Base-by-base conservation (phyloP, 2,113 vertebrate genomes). In the Notarius lentiginosus region DNA sequence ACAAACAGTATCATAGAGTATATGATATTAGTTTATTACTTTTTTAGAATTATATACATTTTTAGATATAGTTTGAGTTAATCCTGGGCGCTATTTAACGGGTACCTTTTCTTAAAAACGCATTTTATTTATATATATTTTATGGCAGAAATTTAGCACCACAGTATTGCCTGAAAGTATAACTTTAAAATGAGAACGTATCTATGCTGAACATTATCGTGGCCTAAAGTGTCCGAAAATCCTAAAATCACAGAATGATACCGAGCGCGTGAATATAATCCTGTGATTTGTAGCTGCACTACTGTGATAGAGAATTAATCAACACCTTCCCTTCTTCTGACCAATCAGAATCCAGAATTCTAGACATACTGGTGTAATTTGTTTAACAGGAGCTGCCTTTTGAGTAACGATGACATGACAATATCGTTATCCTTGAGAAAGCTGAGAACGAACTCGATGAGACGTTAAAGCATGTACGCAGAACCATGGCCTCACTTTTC, bases 371-470 rank as follows among this genome's bases (percentile, higher is more conserved):
- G 34, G 15, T 72, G 8, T 72, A 2, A 72, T 20, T 6, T 41
- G 15, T 72, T 72, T 9, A 72, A 47, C 6, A 70, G 30, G 1
- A 70, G n/a, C 65, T 68, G 20, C 61, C 24, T 2, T 63, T 0
- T 63, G 65, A 15, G 65, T 30, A 68, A 30, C 30, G 15, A 27
- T 63, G 22, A n/a, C n/a, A 24, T 63, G 22, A 63, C 61, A 10
- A 2, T 30, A 68, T 41, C 41, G 41, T 41, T 41, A 41, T 41
- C 41, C 41, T 41, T 41, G 41, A 41, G 41, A 41, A 41, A 41
- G 41, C 41, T 41, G 41, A 86, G 85, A 58, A 79, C 53, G 61
- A 41, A 83, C n/a, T 79, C 79, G 65, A 55, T 47, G 15, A 63
- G 49, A 70, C 2, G 41, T 41, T 41, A 41, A 41, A 41, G 41